A percentile compares a stretch with the other conserved stretches of the same genome.
Conservation (phyloP, 2,113 vertebrate species). For the Pterophyllum scalare region DNA sequence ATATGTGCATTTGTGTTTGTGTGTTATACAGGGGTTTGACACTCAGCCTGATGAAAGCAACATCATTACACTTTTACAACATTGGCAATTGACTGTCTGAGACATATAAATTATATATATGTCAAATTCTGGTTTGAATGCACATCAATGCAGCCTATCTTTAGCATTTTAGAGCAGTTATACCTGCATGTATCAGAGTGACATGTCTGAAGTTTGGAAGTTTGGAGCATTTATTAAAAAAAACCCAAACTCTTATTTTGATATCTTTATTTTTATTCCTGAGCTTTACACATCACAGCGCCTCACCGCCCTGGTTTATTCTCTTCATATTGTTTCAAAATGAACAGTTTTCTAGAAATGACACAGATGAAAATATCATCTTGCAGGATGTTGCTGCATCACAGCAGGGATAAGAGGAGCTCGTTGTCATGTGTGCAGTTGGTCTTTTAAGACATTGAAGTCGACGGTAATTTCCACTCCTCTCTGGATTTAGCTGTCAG, state of each 20-base stretch:
- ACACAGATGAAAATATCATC: conserved; percentile 48
- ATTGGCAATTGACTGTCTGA: background rate
- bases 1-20: background rate
- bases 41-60: conserved; percentile 17
- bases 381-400: conserved; percentile 53
- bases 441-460: conserved; percentile 38
- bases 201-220: conserved; percentile 12
- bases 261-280: background rate
- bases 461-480: conserved; percentile 38
- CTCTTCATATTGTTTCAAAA: conserved; percentile 23
- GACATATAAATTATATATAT: background rate
- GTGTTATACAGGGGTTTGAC: background rate
- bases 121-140: conserved; percentile 4
- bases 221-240: background rate
- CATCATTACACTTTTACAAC: background rate
- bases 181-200: background rate
- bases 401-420: conserved; percentile 60
- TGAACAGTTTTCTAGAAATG: conserved; percentile 23
- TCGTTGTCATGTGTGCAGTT: conserved; percentile 62
- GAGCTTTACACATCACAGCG: conserved; percentile 12
- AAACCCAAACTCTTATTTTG: background rate
- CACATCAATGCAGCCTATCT: background rate
- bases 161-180: conserved; percentile 11
- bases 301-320: background rate
- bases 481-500: conserved; percentile 64